phyloP scores from a whole-genome alignment of 2,797 vertebrate species.

The Spinibarbus caldwelli region DNA sequence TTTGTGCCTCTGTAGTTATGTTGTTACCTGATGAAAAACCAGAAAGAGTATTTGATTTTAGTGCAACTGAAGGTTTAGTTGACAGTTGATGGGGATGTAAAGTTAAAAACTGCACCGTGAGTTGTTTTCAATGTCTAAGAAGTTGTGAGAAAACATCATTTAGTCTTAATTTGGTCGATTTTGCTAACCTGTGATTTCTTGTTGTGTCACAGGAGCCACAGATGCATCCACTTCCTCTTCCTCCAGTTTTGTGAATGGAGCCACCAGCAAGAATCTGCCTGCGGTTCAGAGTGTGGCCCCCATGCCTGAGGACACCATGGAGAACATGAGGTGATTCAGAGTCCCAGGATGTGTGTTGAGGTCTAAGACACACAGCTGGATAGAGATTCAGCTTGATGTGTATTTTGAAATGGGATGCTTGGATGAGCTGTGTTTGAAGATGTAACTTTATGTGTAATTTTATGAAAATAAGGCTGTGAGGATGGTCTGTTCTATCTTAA shows the following conservation, averaged over 20 bases:
- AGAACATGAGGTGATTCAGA: conserved; percentile 91
- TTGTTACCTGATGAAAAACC: conserved; percentile 16
- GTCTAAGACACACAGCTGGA: background rate
- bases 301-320: conserved; percentile 97
- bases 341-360: background rate
- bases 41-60: background rate
- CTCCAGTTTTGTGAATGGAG: conserved; percentile 97
- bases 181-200: background rate
- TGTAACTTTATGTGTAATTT: background rate
- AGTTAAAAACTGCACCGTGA: background rate
- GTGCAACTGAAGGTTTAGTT: too few relatives aligned
- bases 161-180: background rate
- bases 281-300: conserved; percentile 98
- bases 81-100: background rate
- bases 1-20: conserved; percentile 31
- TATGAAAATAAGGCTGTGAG: background rate
- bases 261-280: conserved; percentile 97
- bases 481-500: background rate
- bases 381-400: background rate
- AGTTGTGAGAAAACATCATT: background rate
- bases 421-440: background rate
- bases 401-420: background rate
- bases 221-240: conserved; percentile 95
- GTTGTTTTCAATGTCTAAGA: background rate
- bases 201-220: conserved; percentile 84